Conservation (phyloP, 1,140 invertebrate species). For the Ectropis grisescens region DNA sequence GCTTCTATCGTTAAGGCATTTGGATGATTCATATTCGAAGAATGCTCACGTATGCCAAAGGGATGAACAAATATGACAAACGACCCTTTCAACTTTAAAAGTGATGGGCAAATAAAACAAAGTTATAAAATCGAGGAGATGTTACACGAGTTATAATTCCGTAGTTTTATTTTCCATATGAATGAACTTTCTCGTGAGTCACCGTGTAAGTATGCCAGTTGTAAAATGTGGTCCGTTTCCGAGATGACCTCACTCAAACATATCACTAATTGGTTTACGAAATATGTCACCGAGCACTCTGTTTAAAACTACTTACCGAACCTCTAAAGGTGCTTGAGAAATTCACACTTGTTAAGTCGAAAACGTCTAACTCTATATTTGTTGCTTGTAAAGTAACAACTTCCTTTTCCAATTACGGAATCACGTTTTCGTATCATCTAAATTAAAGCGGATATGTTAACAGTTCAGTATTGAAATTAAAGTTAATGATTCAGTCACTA, state of each 20-base stretch:
- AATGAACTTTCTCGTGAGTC: constrained; percentile 43
- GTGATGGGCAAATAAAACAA: no score
- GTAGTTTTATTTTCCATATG: constrained; percentile 23
- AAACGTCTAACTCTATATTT: no score
- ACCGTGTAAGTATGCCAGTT: constrained; percentile 31
- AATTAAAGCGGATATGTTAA: constrained; percentile 8
- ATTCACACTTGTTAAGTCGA: no score
- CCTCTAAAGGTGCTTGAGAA: no score
- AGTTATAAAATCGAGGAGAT: no score
- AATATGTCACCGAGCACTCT: constrained; percentile 3
- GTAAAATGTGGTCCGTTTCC: constrained; percentile 30
- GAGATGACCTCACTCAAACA: no score
- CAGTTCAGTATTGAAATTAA: no score
- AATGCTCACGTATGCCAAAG: constrained; percentile 9
- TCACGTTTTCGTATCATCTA: background rate
- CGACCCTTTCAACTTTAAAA: constrained; percentile 1
- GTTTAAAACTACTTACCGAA: no score
- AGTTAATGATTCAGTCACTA: background rate
- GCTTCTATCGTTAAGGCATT: no score
- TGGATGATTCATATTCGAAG: constrained; percentile 15
- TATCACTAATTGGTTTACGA: constrained; percentile 10
- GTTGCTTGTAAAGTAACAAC: no score
- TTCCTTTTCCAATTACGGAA: no score
- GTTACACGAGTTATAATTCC: no score
- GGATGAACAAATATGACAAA: background rate